Conservation (phyloP, 2,113 vertebrate genomes). For the Hiodon alosoides region DNA sequence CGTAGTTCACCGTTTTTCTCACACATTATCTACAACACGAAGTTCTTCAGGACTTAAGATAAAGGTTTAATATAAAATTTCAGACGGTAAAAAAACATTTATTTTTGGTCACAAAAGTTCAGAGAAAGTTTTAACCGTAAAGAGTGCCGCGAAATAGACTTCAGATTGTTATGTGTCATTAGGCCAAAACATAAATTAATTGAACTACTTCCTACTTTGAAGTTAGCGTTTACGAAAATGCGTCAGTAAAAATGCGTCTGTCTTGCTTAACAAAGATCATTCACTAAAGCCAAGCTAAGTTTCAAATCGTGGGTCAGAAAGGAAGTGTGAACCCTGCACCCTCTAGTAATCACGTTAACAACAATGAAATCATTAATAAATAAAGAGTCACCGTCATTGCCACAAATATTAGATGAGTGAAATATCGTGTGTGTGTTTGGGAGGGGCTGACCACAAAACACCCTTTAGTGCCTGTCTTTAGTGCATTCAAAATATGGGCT, state of each 20-base stretch:
- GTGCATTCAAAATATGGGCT: background rate
- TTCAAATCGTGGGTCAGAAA: background rate
- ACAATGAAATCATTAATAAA: background rate
- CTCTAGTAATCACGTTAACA: background rate
- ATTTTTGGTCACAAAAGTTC: no score
- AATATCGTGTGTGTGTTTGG: background rate
- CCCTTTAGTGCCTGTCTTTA: background rate
- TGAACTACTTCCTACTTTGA: background rate
- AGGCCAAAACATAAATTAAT: background rate
- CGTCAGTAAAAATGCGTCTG: background rate
- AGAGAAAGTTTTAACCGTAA: no score
- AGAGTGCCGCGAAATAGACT: no score
- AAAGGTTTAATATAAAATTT: no score
- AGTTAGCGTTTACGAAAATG: background rate
- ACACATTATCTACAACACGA: no score
- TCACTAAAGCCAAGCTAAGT: background rate
- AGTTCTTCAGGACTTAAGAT: no score
- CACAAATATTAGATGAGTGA: background rate
- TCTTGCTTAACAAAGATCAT: background rate
- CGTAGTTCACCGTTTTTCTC: no score
- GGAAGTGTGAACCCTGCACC: background rate
- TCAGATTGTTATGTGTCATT: background rate
- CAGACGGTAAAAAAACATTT: no score
- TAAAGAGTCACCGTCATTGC: background rate
- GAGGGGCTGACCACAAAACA: background rate